A percentile compares a stretch with the other conserved stretches of the same genome.
Conservation (phyloP, 2,888 invertebrate species). For the Synanthedon myopaeformis region DNA sequence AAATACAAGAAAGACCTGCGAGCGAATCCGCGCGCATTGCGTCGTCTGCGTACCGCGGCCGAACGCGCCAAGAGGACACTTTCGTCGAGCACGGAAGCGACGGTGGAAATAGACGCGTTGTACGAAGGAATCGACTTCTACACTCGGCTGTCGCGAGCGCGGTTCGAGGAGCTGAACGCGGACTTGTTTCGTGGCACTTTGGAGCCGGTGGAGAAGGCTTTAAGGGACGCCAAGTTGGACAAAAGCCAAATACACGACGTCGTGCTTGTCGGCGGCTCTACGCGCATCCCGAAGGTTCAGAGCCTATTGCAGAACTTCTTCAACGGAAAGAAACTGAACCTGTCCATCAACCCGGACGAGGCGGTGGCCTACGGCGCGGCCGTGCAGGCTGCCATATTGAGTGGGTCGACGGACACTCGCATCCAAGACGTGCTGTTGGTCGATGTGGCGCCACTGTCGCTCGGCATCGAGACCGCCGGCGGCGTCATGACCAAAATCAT, state of each 20-base stretch:
- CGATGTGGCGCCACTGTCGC: slow-evolving; percentile 68
- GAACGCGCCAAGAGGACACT: slow-evolving; percentile 78
- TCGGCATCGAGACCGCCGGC: slow-evolving; percentile 79
- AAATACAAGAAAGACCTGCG: slow-evolving; percentile 74
- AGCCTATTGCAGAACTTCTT: slow-evolving; percentile 76
- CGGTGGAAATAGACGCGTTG: slow-evolving; percentile 76
- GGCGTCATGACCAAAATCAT: slow-evolving; percentile 79
- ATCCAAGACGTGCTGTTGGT: slow-evolving; percentile 73
- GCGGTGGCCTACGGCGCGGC: slow-evolving; percentile 81
- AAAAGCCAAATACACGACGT: slow-evolving; percentile 78
- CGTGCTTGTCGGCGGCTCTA: slow-evolving; percentile 81
- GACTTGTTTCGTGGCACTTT: slow-evolving; percentile 76
- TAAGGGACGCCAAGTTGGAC: slow-evolving; percentile 79
- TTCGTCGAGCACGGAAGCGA: slow-evolving; percentile 77
- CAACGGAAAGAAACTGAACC: slow-evolving; percentile 73
- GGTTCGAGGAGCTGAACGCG: slow-evolving; percentile 77
- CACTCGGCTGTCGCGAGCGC: slow-evolving; percentile 74
- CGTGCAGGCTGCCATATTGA: slow-evolving; percentile 75
- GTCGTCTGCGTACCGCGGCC: slow-evolving; percentile 76
- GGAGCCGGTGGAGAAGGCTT: slow-evolving; percentile 77
- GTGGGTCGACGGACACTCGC: slow-evolving; percentile 74
- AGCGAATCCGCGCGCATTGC: slow-evolving; percentile 70
- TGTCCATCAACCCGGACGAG: slow-evolving; percentile 80
- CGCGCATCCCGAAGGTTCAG: slow-evolving; percentile 80
- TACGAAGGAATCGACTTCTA: slow-evolving; percentile 75